Base-by-base conservation (phyloP, 2,797 vertebrate species). In the Sebastiscus tertius region DNA sequence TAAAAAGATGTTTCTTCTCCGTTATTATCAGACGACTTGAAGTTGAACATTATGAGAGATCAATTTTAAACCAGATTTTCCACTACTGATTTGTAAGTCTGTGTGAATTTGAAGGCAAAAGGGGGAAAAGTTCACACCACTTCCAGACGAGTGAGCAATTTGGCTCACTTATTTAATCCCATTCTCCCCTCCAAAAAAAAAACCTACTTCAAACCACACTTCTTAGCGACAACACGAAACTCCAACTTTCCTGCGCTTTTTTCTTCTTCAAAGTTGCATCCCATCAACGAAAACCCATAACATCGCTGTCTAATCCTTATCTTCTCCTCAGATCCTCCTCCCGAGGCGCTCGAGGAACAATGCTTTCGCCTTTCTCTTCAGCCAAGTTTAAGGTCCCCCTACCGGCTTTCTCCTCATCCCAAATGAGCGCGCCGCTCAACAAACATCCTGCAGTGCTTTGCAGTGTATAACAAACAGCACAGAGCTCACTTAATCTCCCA, bases 401-500 rank as follows among this genome's bases (percentile, higher is more conserved):
- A 36, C 87, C 27, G 59, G 77, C 78, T 88, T 82, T 68, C 67
- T 88, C 76, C 78, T 79, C 64, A 20, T 83, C 90, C 90, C 81
- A 87, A 86, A 92, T 78, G 87, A 92, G 87, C 93, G 62, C 67
- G 79, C 64, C 9, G 83, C 86, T 90, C 80, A 69, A 85, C 89
- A 89, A 92, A 89, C 92, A 92, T 93, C 90, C 91, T 79, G 86
- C 89, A 85, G 91, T 81, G 85, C 84, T 92, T 94, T 91, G 89
- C 88, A 66, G 91, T 85, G 86, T 89, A 87, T 81, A 86, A 90
- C 91, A 94, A 94, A 94, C 77, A 86, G 86, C 81, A 88, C 81
- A 83, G 89, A 81, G 90, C 93, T 92, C 85, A 63, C 84, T 93
- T 95, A 95, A 95, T 95, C 94, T 94, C 90, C 89, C 81, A 84